Evolutionary conservation across 2,113 vertebrate genomes (phyloP).

Genomic region (Dicaeum eximium): DNA sequence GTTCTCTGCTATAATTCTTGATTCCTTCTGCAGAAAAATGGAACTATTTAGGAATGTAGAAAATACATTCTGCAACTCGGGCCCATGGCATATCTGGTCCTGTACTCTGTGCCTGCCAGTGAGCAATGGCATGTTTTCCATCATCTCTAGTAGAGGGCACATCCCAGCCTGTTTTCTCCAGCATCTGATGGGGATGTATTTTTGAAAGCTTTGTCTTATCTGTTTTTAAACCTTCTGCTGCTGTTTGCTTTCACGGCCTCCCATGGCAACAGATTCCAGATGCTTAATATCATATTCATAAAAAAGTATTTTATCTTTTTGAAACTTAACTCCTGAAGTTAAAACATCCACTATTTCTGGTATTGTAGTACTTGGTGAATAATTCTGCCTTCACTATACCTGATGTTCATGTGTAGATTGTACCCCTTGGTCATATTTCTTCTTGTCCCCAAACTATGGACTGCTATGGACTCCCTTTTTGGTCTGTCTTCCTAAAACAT

Average conservation of each 20-base stretch:
- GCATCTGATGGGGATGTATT: background rate
- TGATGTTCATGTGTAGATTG: background rate
- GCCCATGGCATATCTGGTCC: accelerated
- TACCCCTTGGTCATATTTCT: background rate
- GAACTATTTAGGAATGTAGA: background rate
- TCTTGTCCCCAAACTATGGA: background rate
- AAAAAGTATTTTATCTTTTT: background rate
- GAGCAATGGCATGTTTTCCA: background rate
- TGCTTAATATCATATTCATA: background rate
- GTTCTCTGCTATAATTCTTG: background rate
- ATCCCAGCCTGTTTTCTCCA: background rate
- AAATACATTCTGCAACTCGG: background rate
- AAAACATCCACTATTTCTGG: background rate
- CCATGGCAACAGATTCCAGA: background rate
- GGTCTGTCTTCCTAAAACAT: background rate
- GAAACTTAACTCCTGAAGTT: background rate
- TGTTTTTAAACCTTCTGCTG: background rate
- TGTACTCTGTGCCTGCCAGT: background rate
- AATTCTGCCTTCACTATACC: background rate
- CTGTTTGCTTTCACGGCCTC: background rate
- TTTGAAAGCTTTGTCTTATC: background rate
- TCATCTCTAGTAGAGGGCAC: background rate
- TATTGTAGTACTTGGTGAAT: background rate
- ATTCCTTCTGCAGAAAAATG: background rate
- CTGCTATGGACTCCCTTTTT: background rate